Conservation (phyloP, 1,140 invertebrate species). For the Bicyclus anynana region DNA sequence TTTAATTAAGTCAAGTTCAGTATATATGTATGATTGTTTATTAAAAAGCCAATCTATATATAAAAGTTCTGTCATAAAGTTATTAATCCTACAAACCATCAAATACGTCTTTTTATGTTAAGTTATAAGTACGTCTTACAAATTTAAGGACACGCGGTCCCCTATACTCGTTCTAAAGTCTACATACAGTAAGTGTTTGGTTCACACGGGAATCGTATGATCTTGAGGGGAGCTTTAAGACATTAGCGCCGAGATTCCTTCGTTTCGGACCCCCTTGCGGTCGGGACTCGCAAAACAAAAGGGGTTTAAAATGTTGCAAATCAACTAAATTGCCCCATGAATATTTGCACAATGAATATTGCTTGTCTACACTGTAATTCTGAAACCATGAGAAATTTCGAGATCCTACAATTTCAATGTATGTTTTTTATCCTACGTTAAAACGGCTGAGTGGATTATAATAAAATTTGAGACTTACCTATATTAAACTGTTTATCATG, state of each 20-base stretch:
- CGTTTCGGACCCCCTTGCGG: conserved; percentile 32
- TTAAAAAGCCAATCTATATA: too few relatives aligned
- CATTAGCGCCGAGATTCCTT: conserved; percentile 35
- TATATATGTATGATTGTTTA: too few relatives aligned
- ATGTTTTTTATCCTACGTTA: too few relatives aligned
- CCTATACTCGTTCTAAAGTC: conserved; percentile 37
- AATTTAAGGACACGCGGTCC: conserved; percentile 15
- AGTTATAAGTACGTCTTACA: background rate
- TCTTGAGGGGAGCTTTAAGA: conserved; percentile 60
- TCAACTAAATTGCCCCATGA: background rate
- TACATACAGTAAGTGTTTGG: conserved; percentile 27
- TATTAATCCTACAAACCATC: too few relatives aligned
- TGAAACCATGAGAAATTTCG: too few relatives aligned
- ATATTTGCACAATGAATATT: background rate
- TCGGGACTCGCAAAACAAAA: conserved; percentile 22
- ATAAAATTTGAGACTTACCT: too few relatives aligned
- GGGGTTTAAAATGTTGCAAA: conserved; percentile 4
- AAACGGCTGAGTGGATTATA: too few relatives aligned
- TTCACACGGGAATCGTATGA: conserved; percentile 71
- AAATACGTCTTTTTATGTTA: background rate
- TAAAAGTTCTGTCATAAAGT: too few relatives aligned
- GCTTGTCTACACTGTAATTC: too few relatives aligned
- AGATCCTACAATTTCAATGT: too few relatives aligned
- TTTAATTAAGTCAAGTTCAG: too few relatives aligned
- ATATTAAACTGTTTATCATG: too few relatives aligned